Conservation (phyloP, 2,797 vertebrate genomes). For the Poecilia velifera region DNA sequence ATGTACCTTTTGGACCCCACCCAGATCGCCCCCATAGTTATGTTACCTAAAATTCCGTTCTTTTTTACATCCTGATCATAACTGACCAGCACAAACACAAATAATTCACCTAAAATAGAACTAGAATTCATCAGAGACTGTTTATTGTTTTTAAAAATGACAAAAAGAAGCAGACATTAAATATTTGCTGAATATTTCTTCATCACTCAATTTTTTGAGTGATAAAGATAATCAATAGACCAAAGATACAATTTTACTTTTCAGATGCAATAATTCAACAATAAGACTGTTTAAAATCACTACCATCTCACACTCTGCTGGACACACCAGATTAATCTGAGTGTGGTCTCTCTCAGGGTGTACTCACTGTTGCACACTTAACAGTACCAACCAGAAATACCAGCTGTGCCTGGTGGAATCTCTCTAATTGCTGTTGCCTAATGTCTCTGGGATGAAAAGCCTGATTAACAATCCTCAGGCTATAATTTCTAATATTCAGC, state of each 20-base stretch:
- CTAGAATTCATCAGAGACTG: neutral
- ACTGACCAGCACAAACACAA: neutral
- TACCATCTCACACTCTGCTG: neutral
- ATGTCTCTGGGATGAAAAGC: neutral
- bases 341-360: neutral
- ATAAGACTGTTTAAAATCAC: too few relatives aligned
- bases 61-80: neutral
- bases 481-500: neutral
- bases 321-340: neutral
- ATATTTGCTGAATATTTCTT: neutral
- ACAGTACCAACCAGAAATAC: neutral
- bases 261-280: neutral
- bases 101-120: neutral
- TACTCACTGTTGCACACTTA: neutral
- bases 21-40: neutral
- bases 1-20: neutral
- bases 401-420: neutral
- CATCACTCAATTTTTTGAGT: neutral
- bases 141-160: neutral
- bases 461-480: neutral
- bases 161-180: neutral
- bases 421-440: neutral
- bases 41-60: neutral
- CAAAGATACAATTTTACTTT: neutral
- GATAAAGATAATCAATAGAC: neutral